Evolutionary conservation across 2,113 vertebrate genomes (phyloP), one percentile per base, ranked within the genome.

Genomic region (Litocranius walleri): DNA sequence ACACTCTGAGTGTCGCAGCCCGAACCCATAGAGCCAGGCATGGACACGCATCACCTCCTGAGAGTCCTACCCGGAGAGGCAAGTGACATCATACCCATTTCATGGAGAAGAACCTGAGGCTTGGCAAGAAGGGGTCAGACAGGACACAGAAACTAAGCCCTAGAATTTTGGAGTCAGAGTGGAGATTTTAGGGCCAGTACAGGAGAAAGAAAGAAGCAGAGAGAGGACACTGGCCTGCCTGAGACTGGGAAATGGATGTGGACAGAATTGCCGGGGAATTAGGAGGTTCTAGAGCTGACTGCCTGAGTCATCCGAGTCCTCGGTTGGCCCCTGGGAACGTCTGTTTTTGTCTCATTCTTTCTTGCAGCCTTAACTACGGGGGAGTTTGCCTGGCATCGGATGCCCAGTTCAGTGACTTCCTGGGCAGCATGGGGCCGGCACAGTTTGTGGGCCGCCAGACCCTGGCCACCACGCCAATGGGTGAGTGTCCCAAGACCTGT

Each of bases 361-460:
- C 97, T 98, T 98, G 23, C 98, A 99, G 99, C 98, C 99, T 99
- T 94, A 99, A 99, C 99, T 99, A 99, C 98, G 99, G 99, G 64
- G 99, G 99, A 83, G 99, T 99, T 98, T 99, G 99, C 98, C 98
- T 99, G 98, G 99, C 99, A 2, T 99, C 99, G 0, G 99, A 99
- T 27, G 99, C 99, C 43, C 99, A 99, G 98, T 99, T 99, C 92
- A 99, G 99, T 94, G 99, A 99, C 98, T 99, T 99, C 98, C 98
- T 99, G 97, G 99, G 99, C 25, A 99, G 99, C 96, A 99, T 99
- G 99, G 99, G 99, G 33, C 99, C 99, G 0, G 99, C 99, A 14
- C 99, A 99, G 98, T 99, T 99, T 92, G 99, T 99, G 85, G 99
- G 99, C 16, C 99, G 99, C 95, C 99, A 99, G 98, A 99, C 99